These are phyloP conservation scores for Acropora yongei DNA, from an alignment of 64 coral and sea anemone genomes.

Conservation along the genomic window DNA sequence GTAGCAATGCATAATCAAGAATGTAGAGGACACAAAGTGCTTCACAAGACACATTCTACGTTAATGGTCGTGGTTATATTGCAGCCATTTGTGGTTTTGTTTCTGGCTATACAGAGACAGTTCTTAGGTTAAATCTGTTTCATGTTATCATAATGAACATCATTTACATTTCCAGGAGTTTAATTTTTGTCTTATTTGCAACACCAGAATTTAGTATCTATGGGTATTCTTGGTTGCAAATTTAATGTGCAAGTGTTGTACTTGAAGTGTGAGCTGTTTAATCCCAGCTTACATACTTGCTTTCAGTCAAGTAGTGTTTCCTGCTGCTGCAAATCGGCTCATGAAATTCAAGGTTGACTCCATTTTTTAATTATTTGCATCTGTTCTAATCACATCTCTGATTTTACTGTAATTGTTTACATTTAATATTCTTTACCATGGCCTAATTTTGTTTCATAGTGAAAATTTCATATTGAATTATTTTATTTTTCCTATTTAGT, in stretches of 20 bases:
- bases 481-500: conserved; percentile 27
- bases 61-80: neutral
- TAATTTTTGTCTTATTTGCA: neutral
- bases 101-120: neutral
- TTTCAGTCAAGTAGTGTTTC: neutral
- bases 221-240: neutral
- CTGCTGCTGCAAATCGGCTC: neutral
- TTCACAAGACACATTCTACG: neutral
- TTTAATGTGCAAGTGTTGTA: neutral
- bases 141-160: neutral
- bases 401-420: neutral
- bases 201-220: neutral
- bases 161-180: conserved; percentile 6
- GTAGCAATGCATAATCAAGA: neutral
- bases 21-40: too few relatives aligned
- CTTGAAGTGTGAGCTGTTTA: neutral
- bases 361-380: neutral
- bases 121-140: neutral
- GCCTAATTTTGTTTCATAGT: neutral
- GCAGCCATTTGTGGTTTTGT: neutral
- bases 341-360: neutral
- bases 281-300: neutral
- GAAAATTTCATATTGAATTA: conserved; percentile 33
- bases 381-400: neutral
- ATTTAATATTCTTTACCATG: neutral